A percentile compares a stretch with the other conserved stretches of the same genome.
phyloP scores from a whole-genome alignment of 2,888 invertebrate genomes.

The Heliconius erato region DNA sequence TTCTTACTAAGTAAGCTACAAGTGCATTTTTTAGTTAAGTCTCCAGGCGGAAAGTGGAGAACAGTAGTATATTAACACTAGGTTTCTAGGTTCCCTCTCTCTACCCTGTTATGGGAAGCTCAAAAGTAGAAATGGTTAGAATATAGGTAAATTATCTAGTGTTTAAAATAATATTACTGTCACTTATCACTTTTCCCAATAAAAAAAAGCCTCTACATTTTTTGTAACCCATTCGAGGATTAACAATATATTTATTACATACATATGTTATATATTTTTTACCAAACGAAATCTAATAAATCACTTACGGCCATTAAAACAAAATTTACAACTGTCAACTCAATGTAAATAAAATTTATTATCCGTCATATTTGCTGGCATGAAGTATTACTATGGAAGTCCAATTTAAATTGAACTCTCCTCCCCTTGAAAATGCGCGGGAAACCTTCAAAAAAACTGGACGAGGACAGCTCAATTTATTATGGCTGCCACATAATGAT shows the following conservation, averaged over 20 bases:
- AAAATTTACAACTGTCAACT: slow-evolving; percentile 69
- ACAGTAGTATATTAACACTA: not conserved
- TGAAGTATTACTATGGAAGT: slow-evolving; percentile 62
- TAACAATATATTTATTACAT: too few species aligned
- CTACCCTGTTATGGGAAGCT: not conserved
- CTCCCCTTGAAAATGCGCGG: slow-evolving; percentile 53
- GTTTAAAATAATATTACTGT: too few species aligned
- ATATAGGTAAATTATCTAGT: not conserved
- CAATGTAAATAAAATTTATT: slow-evolving; percentile 67
- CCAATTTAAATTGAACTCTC: slow-evolving; percentile 57
- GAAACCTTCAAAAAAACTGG: slow-evolving; percentile 49
- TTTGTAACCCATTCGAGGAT: not conserved
- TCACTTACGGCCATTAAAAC: slow-evolving; percentile 65
- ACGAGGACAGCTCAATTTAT: slow-evolving; percentile 55
- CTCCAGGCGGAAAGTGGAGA: not conserved
- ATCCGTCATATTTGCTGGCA: slow-evolving; percentile 65
- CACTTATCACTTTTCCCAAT: too few species aligned
- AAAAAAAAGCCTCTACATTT: not conserved
- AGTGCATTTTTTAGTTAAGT: too few species aligned
- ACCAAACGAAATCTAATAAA: slow-evolving; percentile 55
- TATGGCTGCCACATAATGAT: slow-evolving; percentile 41
- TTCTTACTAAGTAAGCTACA: too few species aligned
- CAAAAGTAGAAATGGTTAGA: not conserved
- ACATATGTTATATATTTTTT: slow-evolving; percentile 29
- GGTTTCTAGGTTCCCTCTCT: not conserved